Percentiles rank a stretch among this genome's conserved stretches.
phyloP scores from a whole-genome alignment of 2,797 vertebrate species.

The Sebastes kiyomatsui region DNA sequence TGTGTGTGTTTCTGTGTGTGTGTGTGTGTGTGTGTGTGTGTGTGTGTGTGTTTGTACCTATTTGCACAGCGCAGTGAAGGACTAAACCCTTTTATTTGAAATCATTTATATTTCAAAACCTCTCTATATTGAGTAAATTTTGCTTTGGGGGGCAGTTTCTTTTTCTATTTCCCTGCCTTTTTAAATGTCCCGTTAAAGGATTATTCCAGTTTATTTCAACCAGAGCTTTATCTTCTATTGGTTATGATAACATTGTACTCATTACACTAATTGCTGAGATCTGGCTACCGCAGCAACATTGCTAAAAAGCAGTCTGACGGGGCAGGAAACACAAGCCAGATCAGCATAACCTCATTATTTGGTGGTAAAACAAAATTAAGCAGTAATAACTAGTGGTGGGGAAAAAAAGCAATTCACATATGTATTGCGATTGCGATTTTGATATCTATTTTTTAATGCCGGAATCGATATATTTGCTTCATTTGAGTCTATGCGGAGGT shows the following conservation, averaged over 20 bases:
- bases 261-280: constrained; percentile 4
- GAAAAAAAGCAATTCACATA: no score
- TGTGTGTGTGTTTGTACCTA: constrained; percentile 23
- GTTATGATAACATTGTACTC: background rate
- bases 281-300: background rate
- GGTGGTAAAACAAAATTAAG: background rate
- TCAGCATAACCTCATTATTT: background rate
- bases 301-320: background rate
- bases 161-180: background rate
- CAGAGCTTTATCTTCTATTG: background rate
- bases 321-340: background rate
- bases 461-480: no score
- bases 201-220: constrained; percentile 16
- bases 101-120: constrained; percentile 68
- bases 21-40: constrained; percentile 19
- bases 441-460: no score
- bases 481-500: no score
- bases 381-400: background rate
- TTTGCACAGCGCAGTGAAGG: constrained; percentile 52
- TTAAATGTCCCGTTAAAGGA: constrained; percentile 25
- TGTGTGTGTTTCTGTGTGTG: constrained; percentile 22
- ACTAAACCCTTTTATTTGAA: constrained; percentile 55
- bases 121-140: constrained; percentile 42
- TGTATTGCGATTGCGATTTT: no score
- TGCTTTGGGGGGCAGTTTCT: constrained; percentile 35